Base-by-base conservation (phyloP, 30 jellyfish, hydroid and myxozoan species). In the Aurelia coerulea region DNA sequence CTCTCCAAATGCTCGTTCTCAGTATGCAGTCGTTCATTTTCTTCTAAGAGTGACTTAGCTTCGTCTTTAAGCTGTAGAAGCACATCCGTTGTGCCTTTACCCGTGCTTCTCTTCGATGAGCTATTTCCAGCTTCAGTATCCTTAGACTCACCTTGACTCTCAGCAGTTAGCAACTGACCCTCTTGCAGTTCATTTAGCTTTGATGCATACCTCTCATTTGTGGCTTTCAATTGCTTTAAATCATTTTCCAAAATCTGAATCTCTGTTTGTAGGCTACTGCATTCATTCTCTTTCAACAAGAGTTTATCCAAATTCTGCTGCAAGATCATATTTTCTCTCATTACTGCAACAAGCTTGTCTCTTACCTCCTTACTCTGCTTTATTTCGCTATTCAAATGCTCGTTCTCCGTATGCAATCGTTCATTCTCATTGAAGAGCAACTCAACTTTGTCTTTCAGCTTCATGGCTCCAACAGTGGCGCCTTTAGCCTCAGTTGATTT, bases 341-440 rank as follows among this genome's bases (percentile, higher is more conserved):
- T 10, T 51, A 63, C 73, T n/a, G 85, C 68, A 75, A 54, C 74
- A 17, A 75, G 42, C 32, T 75, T 75, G 5, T 53, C 70, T 18
- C 41, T 50, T 34, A 75, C 14, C 56, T 46, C 56, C 2, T 46
- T 46, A 46, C 8, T 46, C 14, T 46, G 56, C 34, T 35, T 59
- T 42, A 19, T n/a, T 29, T 14, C 14, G 12, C 11, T 7, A 11
- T 60, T 1, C 32, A 60, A 3, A 23, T 17, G 15, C 11, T 60
- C 35, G 39, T 17, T 23, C 17, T 59, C 62, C 11, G 78, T 37
- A 56, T 15, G 62, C 62, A 78, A 32, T 4, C 72, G 72, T 67
- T 73, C 84, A n/a, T 15, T 73, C 23, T 73, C 84, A 62, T 73
- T 49, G 35, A 49, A 52, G 10, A 73, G 70, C 16, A 8, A 10